Base-by-base conservation (phyloP, 2,113 vertebrate species). In the Hyperopisus bebe region DNA sequence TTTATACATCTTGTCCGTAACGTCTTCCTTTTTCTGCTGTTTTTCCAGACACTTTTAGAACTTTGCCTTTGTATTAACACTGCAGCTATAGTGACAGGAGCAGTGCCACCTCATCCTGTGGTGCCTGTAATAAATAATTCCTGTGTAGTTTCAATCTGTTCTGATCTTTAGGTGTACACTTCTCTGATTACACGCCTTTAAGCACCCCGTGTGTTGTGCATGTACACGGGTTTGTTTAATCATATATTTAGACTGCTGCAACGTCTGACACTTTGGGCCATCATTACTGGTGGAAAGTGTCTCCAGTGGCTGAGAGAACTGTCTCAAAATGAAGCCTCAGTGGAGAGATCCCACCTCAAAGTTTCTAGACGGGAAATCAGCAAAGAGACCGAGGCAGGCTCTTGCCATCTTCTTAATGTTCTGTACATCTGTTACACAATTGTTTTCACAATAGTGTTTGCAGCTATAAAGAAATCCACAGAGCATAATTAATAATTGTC, bases 141-240 rank as follows among this genome's bases (percentile, higher is more conserved):
- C 82, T 55, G 47, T 90, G 89, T 77, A 53, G 31, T 87, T 66
- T 44, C 62, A 17, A 15, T 77, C 47, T 77, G 87, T 88, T 88
- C 35, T 53, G 50, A 88, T 90, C 86, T 53, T 87, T 90, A 44
- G 50, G 46, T 87, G 85, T 46, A 35, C 15, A 27, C 8, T 87
- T 48, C 62, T 70, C 44, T 86, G 55, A 86, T 86, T 90, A 66
- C 42, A 70, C n/a, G 55, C n/a, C 42, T 86, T 27, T 35, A 46
- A 47, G 89, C 39, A 58, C 27, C 83, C 19, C 31, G 88, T 2
- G 44, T 84, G n/a, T 86, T 74, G 51, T 62, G 50, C 48, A 24
- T 62, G 89, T 44, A 47, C 80, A 47, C 5, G 10, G 50, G 88
- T 83, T 83, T 55, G 47, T 89, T 89, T 85, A 89, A 90, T 90